phyloP scores from a whole-genome alignment of 37 sponge, comb jelly and placozoan genomes.

The Theonella swinhoei region DNA sequence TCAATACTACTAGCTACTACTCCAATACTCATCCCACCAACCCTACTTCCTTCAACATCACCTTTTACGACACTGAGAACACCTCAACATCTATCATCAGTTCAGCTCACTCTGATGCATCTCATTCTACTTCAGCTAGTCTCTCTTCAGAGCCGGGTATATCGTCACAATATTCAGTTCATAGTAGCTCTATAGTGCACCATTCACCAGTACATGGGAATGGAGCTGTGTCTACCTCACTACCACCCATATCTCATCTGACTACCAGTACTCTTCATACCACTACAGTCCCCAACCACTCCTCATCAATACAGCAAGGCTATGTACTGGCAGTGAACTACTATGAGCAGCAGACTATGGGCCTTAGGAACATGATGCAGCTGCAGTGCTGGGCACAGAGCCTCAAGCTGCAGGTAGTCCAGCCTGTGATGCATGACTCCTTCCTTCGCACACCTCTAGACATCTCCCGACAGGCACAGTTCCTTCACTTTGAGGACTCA shows the following conservation, averaged over 20 bases:
- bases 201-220: too few species aligned
- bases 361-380: slow-evolving; percentile 33
- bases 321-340: slow-evolving; percentile 29
- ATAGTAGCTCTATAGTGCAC: too few species aligned
- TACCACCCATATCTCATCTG: background rate
- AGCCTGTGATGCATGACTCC: slow-evolving; percentile 29
- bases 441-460: slow-evolving; percentile 27
- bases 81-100: too few species aligned
- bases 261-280: background rate
- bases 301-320: background rate
- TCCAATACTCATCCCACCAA: too few species aligned
- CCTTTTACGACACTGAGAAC: too few species aligned
- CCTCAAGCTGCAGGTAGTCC: slow-evolving; percentile 14
- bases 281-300: background rate
- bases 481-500: slow-evolving; percentile 28
- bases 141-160: too few species aligned
- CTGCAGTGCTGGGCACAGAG: slow-evolving; percentile 58
- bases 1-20: too few species aligned
- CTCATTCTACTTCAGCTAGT: too few species aligned
- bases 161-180: too few species aligned
- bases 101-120: too few species aligned
- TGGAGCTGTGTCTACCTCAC: background rate
- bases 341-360: slow-evolving; percentile 50
- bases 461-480: background rate
- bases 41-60: too few species aligned